Conservation (phyloP, 2,888 invertebrate genomes). For the Lepetodrilus schrolli region DNA sequence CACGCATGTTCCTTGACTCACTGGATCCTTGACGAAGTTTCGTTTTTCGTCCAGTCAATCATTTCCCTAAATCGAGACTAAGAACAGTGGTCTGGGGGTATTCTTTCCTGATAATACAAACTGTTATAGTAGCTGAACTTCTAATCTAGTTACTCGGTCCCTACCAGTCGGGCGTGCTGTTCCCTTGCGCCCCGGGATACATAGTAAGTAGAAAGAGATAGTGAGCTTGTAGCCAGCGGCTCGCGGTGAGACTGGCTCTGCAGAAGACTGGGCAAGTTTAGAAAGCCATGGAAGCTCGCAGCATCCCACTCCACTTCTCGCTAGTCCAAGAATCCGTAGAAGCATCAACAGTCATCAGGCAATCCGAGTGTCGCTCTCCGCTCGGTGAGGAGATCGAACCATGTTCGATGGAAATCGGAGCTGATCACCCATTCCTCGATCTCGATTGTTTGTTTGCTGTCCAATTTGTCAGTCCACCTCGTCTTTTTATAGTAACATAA, state of each 20-base stretch:
- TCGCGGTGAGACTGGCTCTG: too few relatives aligned
- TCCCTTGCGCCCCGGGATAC: too few relatives aligned
- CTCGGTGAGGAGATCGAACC: slow-evolving; percentile 10
- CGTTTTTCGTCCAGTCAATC: slow-evolving; percentile 6
- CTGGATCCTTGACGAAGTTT: not conserved
- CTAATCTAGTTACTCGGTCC: slow-evolving; percentile 12
- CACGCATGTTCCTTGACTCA: too few relatives aligned
- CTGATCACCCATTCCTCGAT: slow-evolving; percentile 5
- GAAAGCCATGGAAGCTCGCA: too few relatives aligned
- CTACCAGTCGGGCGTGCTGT: slow-evolving; percentile 2
- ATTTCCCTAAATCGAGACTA: not conserved
- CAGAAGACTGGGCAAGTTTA: too few relatives aligned
- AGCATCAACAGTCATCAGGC: too few relatives aligned
- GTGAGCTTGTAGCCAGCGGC: too few relatives aligned
- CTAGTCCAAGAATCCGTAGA: too few relatives aligned
- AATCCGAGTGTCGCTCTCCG: not conserved
- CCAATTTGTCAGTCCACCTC: slow-evolving; percentile 16
- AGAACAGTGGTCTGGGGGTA: slow-evolving; percentile 11
- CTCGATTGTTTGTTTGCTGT: slow-evolving; percentile 20
- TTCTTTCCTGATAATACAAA: slow-evolving; percentile 12
- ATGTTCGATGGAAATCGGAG: not conserved
- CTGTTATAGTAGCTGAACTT: slow-evolving; percentile 17
- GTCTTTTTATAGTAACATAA: slow-evolving; percentile 25
- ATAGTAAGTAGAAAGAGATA: too few relatives aligned
- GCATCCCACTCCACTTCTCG: too few relatives aligned